Evolutionary conservation across 2,113 vertebrate genomes (phyloP).

Genomic region (Diphyllodes magnificus): DNA sequence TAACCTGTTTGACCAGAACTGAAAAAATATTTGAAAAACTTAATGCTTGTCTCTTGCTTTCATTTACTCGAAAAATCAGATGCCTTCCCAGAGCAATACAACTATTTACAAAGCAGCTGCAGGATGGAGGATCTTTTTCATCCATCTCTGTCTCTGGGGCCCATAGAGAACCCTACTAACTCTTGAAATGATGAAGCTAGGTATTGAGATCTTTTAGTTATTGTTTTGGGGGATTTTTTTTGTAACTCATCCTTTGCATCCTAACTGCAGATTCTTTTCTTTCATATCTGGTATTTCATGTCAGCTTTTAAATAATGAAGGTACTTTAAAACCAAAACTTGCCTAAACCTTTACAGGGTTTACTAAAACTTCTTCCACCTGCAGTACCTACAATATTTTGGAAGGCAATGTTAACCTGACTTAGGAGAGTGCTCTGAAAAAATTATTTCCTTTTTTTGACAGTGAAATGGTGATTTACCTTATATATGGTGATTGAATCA

Average conservation of each 20-base stretch:
- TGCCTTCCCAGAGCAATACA: not conserved
- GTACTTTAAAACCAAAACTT: not conserved
- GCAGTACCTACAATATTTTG: not conserved
- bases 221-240: accelerated
- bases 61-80: not conserved
- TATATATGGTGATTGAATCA: not conserved
- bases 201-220: not conserved
- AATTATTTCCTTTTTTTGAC: not conserved
- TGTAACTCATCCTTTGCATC: not conserved
- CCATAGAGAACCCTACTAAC: not conserved
- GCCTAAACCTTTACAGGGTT: not conserved
- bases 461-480: not conserved
- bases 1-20: not conserved
- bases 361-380: not conserved
- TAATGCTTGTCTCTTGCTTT: not conserved
- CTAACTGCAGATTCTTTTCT: not conserved
- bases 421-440: not conserved
- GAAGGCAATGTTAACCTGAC: not conserved
- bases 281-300: not conserved
- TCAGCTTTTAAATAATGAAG: not conserved
- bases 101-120: not conserved
- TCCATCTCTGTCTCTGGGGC: not conserved
- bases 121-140: not conserved
- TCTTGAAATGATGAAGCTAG: not conserved
- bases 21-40: not conserved